phyloP scores from a whole-genome alignment of 1,140 invertebrate genomes.

The Drosophila busckii region DNA sequence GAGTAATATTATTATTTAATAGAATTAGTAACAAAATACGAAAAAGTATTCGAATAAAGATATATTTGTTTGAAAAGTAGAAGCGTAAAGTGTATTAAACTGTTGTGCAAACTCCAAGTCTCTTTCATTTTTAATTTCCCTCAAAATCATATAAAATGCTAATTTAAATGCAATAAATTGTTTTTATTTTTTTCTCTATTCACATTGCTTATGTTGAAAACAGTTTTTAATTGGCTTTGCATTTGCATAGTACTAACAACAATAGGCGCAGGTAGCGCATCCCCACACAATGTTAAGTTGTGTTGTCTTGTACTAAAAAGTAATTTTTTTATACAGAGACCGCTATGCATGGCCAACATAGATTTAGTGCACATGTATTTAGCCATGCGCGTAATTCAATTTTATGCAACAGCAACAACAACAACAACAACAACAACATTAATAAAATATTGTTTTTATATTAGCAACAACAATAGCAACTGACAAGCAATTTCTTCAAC shows the following conservation, averaged over 20 bases:
- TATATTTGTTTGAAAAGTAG: too few species aligned
- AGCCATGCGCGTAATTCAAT: constrained; percentile 74
- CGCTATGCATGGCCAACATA: constrained; percentile 38
- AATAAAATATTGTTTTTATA: constrained; percentile 17
- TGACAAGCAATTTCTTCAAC: constrained; percentile 55
- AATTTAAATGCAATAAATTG: too few species aligned
- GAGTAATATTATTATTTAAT: too few species aligned
- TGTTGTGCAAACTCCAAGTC: too few species aligned
- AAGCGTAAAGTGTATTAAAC: too few species aligned
- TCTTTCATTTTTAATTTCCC: too few species aligned
- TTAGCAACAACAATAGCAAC: constrained; percentile 46
- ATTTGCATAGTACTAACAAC: constrained; percentile 58
- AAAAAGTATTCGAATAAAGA: too few species aligned
- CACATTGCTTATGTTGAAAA: too few species aligned
- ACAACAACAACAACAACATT: constrained; percentile 12
- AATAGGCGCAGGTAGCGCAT: constrained; percentile 10
- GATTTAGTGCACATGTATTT: constrained; percentile 71
- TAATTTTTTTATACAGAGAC: too few species aligned
- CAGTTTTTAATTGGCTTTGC: constrained; percentile 71
- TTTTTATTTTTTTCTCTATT: too few species aligned
- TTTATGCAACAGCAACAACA: constrained; percentile 46
- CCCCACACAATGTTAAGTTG: constrained; percentile 19
- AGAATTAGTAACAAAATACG: too few species aligned
- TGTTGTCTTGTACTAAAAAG: constrained; percentile 4
- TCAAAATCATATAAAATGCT: too few species aligned